These are phyloP conservation scores for Oppia nitens DNA, from an alignment of 1,140 invertebrate species.

Conservation along the genomic window DNA sequence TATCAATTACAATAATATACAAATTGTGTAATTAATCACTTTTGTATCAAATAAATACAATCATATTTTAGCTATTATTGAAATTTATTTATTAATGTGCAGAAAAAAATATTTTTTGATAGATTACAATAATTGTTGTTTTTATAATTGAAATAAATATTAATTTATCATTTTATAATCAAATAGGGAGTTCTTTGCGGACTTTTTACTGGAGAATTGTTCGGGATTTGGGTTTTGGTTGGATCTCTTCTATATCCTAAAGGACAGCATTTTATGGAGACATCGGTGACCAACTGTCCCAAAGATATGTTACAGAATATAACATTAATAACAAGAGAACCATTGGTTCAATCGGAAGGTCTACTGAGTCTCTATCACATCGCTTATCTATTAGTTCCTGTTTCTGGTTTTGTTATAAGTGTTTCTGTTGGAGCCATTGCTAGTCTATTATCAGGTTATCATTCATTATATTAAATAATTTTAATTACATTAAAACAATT, in stretches of 20 bases:
- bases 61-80: no score
- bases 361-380: constrained; percentile 14
- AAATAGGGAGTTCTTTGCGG: constrained; percentile 15
- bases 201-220: constrained; percentile 11
- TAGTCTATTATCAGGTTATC: constrained; percentile 11
- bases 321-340: neutral
- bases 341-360: constrained; percentile 2
- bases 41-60: no score
- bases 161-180: neutral
- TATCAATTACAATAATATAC: no score
- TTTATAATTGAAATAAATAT: no score
- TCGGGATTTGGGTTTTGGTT: constrained; percentile 9
- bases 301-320: neutral
- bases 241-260: constrained; percentile 15
- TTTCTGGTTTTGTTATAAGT: constrained; percentile 15
- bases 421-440: constrained; percentile 3
- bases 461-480: neutral
- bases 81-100: no score
- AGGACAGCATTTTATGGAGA: neutral
- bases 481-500: neutral
- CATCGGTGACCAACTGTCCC: constrained; percentile 9
- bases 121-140: no score
- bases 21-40: no score
- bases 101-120: no score
- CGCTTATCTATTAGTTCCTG: constrained; percentile 16